phyloP scores from a whole-genome alignment of 2,888 invertebrate species.

The Metalampra italica region DNA sequence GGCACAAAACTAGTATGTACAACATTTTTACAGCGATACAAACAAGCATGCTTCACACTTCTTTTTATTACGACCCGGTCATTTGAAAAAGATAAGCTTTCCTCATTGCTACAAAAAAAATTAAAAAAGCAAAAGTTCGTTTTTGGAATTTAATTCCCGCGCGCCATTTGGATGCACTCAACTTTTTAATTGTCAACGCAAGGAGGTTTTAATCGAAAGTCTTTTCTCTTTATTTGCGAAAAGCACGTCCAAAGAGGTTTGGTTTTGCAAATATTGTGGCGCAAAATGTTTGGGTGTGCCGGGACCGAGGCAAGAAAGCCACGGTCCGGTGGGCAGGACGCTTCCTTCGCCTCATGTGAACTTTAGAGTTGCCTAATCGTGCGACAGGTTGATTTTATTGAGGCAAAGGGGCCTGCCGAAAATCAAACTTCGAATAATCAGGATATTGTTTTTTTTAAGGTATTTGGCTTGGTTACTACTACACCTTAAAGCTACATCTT shows the following conservation, averaged over 20 bases:
- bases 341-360: slow-evolving; percentile 62
- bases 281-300: slow-evolving; percentile 61
- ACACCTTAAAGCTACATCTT: too few relatives aligned
- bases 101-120: background rate
- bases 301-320: slow-evolving; percentile 18
- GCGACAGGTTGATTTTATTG: slow-evolving; percentile 1
- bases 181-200: background rate
- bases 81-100: background rate
- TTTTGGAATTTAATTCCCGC: slow-evolving; percentile 11
- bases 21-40: slow-evolving; percentile 52
- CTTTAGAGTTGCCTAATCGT: slow-evolving; percentile 56
- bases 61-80: background rate
- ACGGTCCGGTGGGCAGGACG: slow-evolving; percentile 48
- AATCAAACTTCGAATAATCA: too few relatives aligned
- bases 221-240: slow-evolving; percentile 15
- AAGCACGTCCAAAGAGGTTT: slow-evolving; percentile 53
- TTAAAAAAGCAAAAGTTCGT: background rate
- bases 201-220: background rate
- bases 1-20: slow-evolving; percentile 53
- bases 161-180: slow-evolving; percentile 15
- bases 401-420: background rate
- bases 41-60: slow-evolving; percentile 29
- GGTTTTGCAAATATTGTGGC: slow-evolving; percentile 66
- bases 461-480: too few relatives aligned
- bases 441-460: too few relatives aligned